Evolutionary conservation across 2,888 invertebrate species (phyloP).

Genomic region (Ormyrus pomaceus): DNA sequence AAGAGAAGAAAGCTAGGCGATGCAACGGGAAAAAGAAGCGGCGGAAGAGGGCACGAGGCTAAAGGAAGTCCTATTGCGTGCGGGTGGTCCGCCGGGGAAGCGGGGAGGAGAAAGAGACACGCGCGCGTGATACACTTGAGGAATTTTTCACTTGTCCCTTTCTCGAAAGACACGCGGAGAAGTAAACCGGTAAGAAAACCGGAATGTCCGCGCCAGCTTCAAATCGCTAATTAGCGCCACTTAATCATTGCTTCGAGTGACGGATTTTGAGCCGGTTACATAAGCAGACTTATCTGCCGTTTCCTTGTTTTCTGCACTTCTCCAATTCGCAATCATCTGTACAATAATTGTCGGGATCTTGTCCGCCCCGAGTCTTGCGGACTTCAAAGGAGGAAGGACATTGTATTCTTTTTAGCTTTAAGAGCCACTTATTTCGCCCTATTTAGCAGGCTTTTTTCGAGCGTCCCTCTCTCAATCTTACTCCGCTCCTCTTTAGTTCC

Average conservation of each 20-base stretch:
- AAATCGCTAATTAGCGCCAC: slow-evolving; percentile 46
- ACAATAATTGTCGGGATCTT: slow-evolving; percentile 3
- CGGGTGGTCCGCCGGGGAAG: slow-evolving; percentile 68
- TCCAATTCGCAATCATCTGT: slow-evolving; percentile 4
- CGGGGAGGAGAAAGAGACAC: background rate
- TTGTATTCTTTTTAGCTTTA: slow-evolving; percentile 53
- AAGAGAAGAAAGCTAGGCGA: slow-evolving; percentile 36
- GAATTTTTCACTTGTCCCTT: slow-evolving; percentile 27
- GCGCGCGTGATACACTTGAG: slow-evolving; percentile 31
- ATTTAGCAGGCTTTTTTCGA: slow-evolving; percentile 25
- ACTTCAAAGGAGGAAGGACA: slow-evolving; percentile 12
- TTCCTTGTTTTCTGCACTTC: background rate
- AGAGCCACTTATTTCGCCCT: slow-evolving; percentile 48
- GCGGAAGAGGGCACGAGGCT: slow-evolving; percentile 59
- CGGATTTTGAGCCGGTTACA: slow-evolving; percentile 23
- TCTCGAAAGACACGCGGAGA: too few species aligned
- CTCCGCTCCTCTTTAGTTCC: slow-evolving; percentile 2
- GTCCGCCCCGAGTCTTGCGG: background rate
- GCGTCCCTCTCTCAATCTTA: background rate
- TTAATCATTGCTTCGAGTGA: slow-evolving; percentile 37
- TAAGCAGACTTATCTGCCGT: background rate
- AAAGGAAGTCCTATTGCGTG: slow-evolving; percentile 66
- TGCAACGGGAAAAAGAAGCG: slow-evolving; percentile 45
- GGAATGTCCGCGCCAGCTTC: background rate
- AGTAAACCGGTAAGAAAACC: background rate